These are phyloP conservation scores for Pelochelys cantorii DNA, from an alignment of 2,797 vertebrate species.

Conservation along the genomic window DNA sequence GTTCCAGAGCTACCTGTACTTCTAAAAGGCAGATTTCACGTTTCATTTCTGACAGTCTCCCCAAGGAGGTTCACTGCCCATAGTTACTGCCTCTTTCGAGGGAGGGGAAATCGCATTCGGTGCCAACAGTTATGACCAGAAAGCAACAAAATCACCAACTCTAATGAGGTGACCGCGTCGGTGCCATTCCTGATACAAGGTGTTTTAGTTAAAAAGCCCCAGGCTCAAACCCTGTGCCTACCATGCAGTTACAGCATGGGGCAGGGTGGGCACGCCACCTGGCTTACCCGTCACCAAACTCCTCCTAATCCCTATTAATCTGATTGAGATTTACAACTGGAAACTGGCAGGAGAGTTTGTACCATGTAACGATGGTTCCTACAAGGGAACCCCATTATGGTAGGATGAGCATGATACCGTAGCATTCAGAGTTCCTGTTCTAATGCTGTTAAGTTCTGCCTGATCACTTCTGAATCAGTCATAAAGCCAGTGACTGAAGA, in stretches of 20 bases:
- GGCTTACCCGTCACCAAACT: background rate
- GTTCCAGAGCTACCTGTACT: background rate
- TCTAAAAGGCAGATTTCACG: background rate
- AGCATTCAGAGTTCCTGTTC: background rate
- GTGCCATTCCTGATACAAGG: background rate
- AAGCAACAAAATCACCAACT: background rate
- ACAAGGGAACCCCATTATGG: background rate
- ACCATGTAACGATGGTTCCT: background rate
- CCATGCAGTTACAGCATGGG: background rate
- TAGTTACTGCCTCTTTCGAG: background rate
- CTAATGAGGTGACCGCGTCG: background rate
- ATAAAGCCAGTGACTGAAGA: background rate
- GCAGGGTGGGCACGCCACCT: too few relatives aligned
- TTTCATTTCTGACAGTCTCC: background rate
- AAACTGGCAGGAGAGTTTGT: background rate
- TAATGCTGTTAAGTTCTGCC: background rate
- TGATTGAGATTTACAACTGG: background rate
- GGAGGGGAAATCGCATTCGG: background rate
- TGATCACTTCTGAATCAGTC: background rate
- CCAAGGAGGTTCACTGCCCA: background rate
- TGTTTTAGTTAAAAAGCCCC: background rate
- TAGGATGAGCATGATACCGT: background rate
- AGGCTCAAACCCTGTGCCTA: background rate
- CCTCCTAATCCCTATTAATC: background rate
- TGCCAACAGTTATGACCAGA: background rate